phyloP scores from a whole-genome alignment of 1,140 invertebrate genomes.

The Asbolus verrucosus region DNA sequence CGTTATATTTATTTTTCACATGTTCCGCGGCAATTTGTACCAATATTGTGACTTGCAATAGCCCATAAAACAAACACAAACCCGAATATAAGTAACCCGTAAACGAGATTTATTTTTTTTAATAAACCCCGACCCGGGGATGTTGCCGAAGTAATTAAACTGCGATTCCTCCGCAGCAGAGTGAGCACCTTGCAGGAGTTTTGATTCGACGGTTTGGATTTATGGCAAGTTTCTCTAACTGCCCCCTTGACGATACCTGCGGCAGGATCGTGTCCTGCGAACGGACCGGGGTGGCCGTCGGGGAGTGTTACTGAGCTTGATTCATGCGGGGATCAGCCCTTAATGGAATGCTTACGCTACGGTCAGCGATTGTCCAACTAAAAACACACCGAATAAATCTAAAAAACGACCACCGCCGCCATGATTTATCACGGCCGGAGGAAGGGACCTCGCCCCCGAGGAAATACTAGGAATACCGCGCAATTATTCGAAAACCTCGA shows the following conservation, averaged over 20 bases:
- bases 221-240: slow-evolving; percentile 60
- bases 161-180: no score
- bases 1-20: slow-evolving; percentile 60
- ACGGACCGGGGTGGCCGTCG: slow-evolving; percentile 50
- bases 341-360: slow-evolving; percentile 62
- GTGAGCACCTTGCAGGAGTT: slow-evolving; percentile 30
- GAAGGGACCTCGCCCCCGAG: neutral
- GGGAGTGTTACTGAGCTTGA: slow-evolving; percentile 59
- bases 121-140: slow-evolving; percentile 23
- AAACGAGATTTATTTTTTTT: slow-evolving; percentile 29
- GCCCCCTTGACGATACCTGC: slow-evolving; percentile 61
- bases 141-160: no score
- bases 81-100: slow-evolving; percentile 23
- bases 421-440: slow-evolving; percentile 51
- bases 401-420: slow-evolving; percentile 48
- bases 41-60: slow-evolving; percentile 54
- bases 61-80: slow-evolving; percentile 50
- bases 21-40: slow-evolving; percentile 59
- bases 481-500: slow-evolving; percentile 13
- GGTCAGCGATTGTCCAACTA: slow-evolving; percentile 60
- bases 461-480: neutral
- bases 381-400: slow-evolving; percentile 57
- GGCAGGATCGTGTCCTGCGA: slow-evolving; percentile 48
- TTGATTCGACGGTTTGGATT: slow-evolving; percentile 52
- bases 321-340: slow-evolving; percentile 61